These are phyloP conservation scores for Radopholus similis DNA, from an alignment of 1,140 invertebrate species.

Conservation along the genomic window DNA sequence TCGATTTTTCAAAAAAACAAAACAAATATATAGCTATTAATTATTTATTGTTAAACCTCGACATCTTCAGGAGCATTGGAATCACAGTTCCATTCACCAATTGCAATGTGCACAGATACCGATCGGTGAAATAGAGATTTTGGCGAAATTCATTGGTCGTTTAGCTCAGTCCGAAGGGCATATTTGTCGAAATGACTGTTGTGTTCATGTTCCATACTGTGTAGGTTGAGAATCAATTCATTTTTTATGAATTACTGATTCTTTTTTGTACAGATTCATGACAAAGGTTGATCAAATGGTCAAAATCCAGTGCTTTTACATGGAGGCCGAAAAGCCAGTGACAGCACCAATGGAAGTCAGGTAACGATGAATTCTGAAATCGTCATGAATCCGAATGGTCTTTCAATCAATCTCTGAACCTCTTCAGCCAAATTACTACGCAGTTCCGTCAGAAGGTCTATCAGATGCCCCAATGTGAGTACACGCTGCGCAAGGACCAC, in stretches of 20 bases:
- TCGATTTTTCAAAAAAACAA: no score
- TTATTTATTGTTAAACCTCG: background rate
- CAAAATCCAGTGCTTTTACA: conserved; percentile 60
- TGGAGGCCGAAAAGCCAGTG: conserved; percentile 59
- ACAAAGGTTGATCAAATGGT: conserved; percentile 60
- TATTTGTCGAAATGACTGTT: conserved; percentile 59
- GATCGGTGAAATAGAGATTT: conserved; percentile 46
- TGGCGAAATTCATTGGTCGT: conserved; percentile 3
- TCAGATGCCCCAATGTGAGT: conserved; percentile 55
- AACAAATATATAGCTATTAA: background rate
- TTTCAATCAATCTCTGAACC: background rate
- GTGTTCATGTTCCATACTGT: conserved; percentile 60
- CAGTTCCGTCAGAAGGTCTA: conserved; percentile 59
- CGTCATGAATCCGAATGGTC: background rate
- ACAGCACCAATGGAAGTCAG: conserved; percentile 58
- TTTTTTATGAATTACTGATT: conserved; percentile 1
- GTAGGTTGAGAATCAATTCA: conserved; percentile 27
- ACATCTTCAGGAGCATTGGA: conserved; percentile 39
- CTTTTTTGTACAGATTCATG: conserved; percentile 47
- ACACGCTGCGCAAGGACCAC: conserved; percentile 56
- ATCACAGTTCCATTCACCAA: conserved; percentile 57
- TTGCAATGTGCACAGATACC: conserved; percentile 58
- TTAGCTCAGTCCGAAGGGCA: conserved; percentile 58
- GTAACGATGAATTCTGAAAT: conserved; percentile 19
- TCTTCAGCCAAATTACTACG: conserved; percentile 59